These are phyloP conservation scores for Podarcis siculus DNA, from an alignment of 2,797 vertebrate genomes.

Conservation along the genomic window DNA sequence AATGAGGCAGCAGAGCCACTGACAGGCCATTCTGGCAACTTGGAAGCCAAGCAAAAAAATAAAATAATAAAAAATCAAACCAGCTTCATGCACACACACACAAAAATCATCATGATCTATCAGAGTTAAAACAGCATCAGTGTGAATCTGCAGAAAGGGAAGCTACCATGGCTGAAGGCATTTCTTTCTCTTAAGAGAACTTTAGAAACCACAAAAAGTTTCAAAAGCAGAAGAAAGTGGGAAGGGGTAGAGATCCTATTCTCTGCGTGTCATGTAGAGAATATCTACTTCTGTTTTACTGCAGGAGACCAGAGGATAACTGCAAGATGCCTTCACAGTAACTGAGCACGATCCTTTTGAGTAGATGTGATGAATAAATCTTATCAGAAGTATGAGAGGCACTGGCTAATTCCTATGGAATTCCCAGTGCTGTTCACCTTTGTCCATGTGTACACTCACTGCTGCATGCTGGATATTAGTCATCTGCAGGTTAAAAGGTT, in stretches of 20 bases:
- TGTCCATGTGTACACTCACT: neutral
- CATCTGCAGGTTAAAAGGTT: constrained; percentile 48
- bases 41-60: neutral
- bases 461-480: constrained; percentile 23
- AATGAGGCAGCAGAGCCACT: neutral
- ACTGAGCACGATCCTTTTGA: neutral
- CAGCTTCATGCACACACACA: neutral
- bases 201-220: neutral
- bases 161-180: neutral
- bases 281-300: neutral
- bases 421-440: neutral
- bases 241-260: neutral
- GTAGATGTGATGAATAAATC: neutral
- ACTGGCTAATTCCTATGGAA: neutral
- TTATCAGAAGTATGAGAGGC: neutral
- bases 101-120: neutral
- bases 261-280: neutral
- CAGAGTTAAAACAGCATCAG: neutral
- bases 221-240: neutral
- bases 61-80: neutral
- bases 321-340: neutral
- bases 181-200: neutral
- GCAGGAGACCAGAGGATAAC: neutral
- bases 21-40: neutral
- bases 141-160: neutral